Percentiles rank a stretch among this genome's conserved stretches.
These are phyloP conservation scores for Podarcis muralis DNA, from an alignment of 2,113 vertebrate species.

Conservation along the genomic window DNA sequence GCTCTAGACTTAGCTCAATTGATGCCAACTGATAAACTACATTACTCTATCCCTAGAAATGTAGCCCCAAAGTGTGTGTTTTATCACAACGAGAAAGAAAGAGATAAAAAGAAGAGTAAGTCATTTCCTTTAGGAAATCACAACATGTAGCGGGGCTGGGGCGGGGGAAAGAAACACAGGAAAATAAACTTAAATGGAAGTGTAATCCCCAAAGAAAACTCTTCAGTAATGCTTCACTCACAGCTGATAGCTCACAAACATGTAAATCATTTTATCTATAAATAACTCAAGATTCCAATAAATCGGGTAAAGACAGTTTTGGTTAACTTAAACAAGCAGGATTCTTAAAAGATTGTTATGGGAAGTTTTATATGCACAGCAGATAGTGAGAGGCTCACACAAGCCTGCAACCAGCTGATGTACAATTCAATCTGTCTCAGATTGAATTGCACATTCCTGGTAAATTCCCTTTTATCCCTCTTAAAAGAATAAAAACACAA, in stretches of 20 bases:
- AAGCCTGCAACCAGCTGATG: too few species aligned
- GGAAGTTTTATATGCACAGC: neutral
- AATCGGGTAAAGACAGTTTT: slow-evolving; percentile 49
- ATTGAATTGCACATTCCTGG: too few species aligned
- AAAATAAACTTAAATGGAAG: slow-evolving; percentile 59
- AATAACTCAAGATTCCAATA: slow-evolving; percentile 57
- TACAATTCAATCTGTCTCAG: too few species aligned
- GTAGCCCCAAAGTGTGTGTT: slow-evolving; percentile 48
- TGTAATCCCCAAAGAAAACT: slow-evolving; percentile 60
- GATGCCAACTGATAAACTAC: slow-evolving; percentile 32
- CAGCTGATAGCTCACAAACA: slow-evolving; percentile 47
- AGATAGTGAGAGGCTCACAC: too few species aligned
- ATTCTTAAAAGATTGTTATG: slow-evolving; percentile 46
- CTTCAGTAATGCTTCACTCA: slow-evolving; percentile 16
- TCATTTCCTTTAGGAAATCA: slow-evolving; percentile 61
- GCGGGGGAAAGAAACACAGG: slow-evolving; percentile 39
- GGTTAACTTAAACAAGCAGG: slow-evolving; percentile 54
- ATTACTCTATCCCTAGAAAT: slow-evolving; percentile 30
- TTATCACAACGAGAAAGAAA: slow-evolving; percentile 56
- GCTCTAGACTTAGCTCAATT: slow-evolving; percentile 27
- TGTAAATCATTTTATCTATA: slow-evolving; percentile 55
- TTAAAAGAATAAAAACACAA: too few species aligned
- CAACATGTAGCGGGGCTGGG: slow-evolving; percentile 28
- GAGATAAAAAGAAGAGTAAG: slow-evolving; percentile 49
- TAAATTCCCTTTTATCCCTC: too few species aligned